These are phyloP conservation scores for Illadopsis cleaveri DNA, from an alignment of 2,113 vertebrate species.

Conservation along the genomic window DNA sequence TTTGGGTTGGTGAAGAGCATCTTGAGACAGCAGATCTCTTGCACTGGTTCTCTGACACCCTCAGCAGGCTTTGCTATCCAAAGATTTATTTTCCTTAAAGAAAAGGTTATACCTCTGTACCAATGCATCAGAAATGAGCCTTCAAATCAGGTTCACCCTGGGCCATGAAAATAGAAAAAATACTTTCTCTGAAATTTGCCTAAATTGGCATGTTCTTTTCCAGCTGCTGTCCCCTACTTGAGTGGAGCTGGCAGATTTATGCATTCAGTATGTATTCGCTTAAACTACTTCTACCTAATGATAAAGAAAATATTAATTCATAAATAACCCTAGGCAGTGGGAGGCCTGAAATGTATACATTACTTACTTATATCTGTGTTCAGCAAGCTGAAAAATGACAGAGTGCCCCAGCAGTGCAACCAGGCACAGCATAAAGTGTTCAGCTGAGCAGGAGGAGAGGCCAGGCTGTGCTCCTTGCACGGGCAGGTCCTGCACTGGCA, in stretches of 20 bases:
- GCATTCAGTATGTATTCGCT: background rate
- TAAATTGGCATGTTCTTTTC: background rate
- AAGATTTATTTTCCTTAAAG: background rate
- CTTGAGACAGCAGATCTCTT: background rate
- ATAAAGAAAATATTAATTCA: slow-evolving; percentile 43
- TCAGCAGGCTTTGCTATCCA: background rate
- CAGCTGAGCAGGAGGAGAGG: background rate
- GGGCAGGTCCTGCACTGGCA: background rate
- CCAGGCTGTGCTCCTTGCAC: background rate
- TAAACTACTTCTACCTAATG: slow-evolving; percentile 18
- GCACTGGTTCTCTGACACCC: background rate
- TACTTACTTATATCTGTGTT: background rate
- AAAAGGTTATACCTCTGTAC: background rate
- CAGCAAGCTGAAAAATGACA: slow-evolving; percentile 47
- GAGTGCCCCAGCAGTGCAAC: background rate
- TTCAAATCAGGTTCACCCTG: background rate
- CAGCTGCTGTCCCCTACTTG: background rate
- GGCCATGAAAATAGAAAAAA: background rate
- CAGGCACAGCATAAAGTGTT: background rate
- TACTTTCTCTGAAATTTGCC: background rate
- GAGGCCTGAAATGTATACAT: background rate
- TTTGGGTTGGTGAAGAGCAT: background rate
- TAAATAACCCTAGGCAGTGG: slow-evolving; percentile 36
- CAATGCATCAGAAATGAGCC: background rate
- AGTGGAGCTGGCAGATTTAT: slow-evolving; percentile 18